Base-by-base conservation (phyloP, 2,113 vertebrate species). In the Dolichotis patagonum region DNA sequence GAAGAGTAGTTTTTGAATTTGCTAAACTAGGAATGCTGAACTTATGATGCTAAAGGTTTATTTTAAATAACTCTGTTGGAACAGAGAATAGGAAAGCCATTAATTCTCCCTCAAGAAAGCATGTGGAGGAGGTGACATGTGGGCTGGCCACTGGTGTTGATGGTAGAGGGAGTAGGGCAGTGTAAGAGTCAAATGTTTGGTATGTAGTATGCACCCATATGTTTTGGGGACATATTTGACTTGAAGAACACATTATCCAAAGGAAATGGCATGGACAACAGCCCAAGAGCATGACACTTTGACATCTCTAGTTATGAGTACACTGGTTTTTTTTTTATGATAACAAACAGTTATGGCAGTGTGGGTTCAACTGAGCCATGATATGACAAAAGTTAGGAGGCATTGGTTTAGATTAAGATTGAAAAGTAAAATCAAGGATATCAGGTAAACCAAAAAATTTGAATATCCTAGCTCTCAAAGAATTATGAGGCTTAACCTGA, bases 31-130 rank as follows among this genome's bases (percentile, higher is more conserved):
- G 38, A 90, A 82, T 32, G 69, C 88, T 94, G 65, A 46, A 43
- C 67, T 71, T 75, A 43, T 28, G 28, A 91, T 22, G 7, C 24
- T 32, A 77, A 78, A 56, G 41, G 24, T 69, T 97, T 95, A 83
- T 91, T 87, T 91, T 24, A 85, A 93, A 95, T 65, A 88, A 43
- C 71, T 94, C 52, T 30, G 6, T 83, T 83, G 63, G 35, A 73
- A 88, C 13, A 89, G 22, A 95, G 78, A 89, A 17, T 56, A 41
- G 91, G 56, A 63, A 91, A 86, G 91, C 19, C 71, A 58, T 86
- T 73, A 49, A 30, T 24, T 91, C n/a, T 75, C 41, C 32, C 43
- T 63, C n/a, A 32, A 86, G 92, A 49, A 69, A 80, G 60, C 54
- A 13, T 78, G 60, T 56, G 14, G 16, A 73, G 80, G 73, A 83